phyloP scores from a whole-genome alignment of 2,797 vertebrate genomes.

The Micrastur ruficollis region DNA sequence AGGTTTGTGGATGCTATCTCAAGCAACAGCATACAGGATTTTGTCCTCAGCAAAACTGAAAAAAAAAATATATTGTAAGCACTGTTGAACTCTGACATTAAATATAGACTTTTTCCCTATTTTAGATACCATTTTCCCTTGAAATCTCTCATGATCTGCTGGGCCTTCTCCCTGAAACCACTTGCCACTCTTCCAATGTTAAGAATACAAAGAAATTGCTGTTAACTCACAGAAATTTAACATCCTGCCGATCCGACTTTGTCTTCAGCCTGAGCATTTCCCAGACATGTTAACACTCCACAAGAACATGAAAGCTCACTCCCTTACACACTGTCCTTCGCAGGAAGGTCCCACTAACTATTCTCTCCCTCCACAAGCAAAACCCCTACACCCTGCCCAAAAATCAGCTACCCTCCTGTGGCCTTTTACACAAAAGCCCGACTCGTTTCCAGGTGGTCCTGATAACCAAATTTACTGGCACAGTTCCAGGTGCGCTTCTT shows the following conservation, averaged over 20 bases:
- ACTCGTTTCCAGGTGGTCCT: neutral
- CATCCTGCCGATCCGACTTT: neutral
- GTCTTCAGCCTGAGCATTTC: neutral
- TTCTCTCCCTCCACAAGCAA: neutral
- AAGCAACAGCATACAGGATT: neutral
- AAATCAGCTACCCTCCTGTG: fast-evolving
- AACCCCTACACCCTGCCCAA: neutral
- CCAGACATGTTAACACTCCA: neutral
- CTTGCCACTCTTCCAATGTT: neutral
- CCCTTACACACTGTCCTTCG: neutral
- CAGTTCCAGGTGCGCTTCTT: neutral
- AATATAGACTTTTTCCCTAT: neutral
- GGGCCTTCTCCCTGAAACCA: neutral
- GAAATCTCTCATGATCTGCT: neutral
- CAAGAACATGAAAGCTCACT: neutral
- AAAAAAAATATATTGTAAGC: neutral
- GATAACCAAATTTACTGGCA: neutral
- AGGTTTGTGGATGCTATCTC: neutral
- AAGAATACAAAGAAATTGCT: neutral
- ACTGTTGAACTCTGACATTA: neutral
- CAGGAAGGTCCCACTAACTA: neutral
- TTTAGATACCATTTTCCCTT: neutral
- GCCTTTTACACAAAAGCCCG: neutral
- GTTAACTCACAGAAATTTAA: neutral
- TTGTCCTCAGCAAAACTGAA: neutral